These are phyloP conservation scores for Leptinotarsa tumamoca DNA, from an alignment of 2,888 invertebrate species.

Conservation along the genomic window DNA sequence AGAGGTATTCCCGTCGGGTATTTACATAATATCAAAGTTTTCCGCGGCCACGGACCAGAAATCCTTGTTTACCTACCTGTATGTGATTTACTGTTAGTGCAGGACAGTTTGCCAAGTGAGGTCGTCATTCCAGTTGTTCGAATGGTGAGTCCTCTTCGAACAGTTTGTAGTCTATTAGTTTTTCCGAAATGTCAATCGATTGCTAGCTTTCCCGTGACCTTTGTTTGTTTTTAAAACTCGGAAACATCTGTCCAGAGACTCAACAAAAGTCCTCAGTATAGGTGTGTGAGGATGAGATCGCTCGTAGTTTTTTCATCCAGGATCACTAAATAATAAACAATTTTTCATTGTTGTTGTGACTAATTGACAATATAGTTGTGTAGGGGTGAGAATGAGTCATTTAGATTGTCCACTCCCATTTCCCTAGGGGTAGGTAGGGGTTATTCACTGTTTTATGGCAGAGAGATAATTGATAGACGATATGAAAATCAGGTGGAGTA, in stretches of 20 bases:
- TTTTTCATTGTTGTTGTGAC: constrained; percentile 2
- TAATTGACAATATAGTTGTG: constrained; percentile 29
- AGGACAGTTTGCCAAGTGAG: constrained; percentile 5
- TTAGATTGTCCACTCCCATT: constrained; percentile 36
- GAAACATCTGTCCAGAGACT: background rate
- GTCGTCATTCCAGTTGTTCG: constrained; percentile 5
- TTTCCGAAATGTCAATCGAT: background rate
- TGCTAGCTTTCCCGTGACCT: background rate
- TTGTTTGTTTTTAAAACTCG: background rate
- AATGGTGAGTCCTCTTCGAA: constrained; percentile 18
- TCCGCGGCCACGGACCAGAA: constrained; percentile 3
- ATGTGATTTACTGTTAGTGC: constrained; percentile 1
- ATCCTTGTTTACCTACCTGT: background rate
- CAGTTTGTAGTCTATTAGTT: background rate
- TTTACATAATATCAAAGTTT: constrained; percentile 17
- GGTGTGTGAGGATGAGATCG: background rate
- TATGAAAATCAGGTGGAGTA: too few species aligned
- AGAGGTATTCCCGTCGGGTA: constrained; percentile 4
- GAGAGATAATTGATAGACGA: too few species aligned
- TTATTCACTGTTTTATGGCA: background rate
- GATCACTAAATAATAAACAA: background rate
- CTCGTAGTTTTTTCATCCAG: background rate
- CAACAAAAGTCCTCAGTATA: background rate
- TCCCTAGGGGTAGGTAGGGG: constrained; percentile 32
- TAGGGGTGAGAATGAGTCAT: constrained; percentile 34